phyloP scores from a whole-genome alignment of 2,797 vertebrate genomes.

The Tenualosa thibaudeaui region DNA sequence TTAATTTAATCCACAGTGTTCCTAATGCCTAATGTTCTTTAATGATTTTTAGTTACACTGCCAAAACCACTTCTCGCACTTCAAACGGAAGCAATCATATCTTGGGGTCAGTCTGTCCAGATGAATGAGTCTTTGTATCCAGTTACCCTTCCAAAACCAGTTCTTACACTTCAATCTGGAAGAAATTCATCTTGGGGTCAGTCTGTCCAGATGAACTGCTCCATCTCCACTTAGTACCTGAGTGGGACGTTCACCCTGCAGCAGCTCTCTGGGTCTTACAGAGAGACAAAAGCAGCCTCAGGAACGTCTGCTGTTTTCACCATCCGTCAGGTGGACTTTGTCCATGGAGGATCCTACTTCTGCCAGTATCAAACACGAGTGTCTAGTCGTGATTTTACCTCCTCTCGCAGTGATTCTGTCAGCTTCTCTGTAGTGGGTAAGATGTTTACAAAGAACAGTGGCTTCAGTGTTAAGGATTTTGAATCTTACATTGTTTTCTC shows the following conservation, averaged over 20 bases:
- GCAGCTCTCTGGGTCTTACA: conserved; percentile 1
- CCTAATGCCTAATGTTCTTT: conserved; percentile 45
- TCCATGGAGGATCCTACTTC: too few relatives aligned
- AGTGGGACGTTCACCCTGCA: conserved; percentile 58
- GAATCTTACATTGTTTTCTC: too few relatives aligned
- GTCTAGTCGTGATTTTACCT: background rate
- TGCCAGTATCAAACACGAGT: too few relatives aligned
- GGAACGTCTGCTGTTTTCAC: too few relatives aligned
- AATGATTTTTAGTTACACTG: conserved; percentile 29
- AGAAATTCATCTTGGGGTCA: conserved; percentile 56
- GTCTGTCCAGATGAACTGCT: conserved; percentile 60
- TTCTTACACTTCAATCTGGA: background rate
- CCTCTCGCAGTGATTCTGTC: background rate
- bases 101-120: conserved; percentile 65
- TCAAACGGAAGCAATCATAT: background rate
- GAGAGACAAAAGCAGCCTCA: background rate
- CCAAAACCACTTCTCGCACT: conserved; percentile 49
- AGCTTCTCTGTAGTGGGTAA: background rate
- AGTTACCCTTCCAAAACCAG: conserved; percentile 54
- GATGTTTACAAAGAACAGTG: background rate
- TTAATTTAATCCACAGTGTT: background rate
- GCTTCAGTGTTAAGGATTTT: too few relatives aligned
- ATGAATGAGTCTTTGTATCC: conserved; percentile 41
- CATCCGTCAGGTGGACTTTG: too few relatives aligned
- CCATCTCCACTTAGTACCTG: conserved; percentile 38